These are phyloP conservation scores for Gymnogyps californianus DNA, from an alignment of 2,113 vertebrate genomes.

Conservation along the genomic window DNA sequence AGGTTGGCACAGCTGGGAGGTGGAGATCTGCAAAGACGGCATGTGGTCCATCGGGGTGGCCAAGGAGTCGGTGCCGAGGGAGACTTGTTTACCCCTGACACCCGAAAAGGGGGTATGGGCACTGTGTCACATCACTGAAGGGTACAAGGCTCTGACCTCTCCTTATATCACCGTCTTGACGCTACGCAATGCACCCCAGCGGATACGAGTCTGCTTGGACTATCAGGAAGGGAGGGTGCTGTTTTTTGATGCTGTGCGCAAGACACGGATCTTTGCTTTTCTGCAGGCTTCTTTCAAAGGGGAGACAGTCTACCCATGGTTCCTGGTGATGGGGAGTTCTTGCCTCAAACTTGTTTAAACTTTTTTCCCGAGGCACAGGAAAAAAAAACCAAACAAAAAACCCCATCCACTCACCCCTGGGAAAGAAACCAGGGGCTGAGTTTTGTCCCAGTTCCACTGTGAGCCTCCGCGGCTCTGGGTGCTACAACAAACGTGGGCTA, in stretches of 20 bases:
- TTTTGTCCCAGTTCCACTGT: neutral
- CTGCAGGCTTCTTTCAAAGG: neutral
- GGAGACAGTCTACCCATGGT: neutral
- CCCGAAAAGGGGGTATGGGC: neutral
- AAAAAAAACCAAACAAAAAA: neutral
- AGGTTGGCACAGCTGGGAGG: neutral
- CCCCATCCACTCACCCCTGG: neutral
- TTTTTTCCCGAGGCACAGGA: too few relatives aligned
- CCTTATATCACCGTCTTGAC: neutral
- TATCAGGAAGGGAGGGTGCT: neutral
- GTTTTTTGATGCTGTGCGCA: neutral
- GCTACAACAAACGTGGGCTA: neutral
- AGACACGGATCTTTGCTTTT: neutral
- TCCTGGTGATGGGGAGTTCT: neutral
- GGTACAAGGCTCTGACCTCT: neutral
- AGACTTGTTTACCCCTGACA: too few relatives aligned
- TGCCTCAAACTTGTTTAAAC: neutral
- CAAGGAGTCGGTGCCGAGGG: neutral
- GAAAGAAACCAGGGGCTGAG: neutral
- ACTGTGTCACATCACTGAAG: neutral
- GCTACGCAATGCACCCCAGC: accelerated
- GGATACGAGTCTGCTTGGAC: neutral
- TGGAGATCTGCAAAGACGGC: neutral
- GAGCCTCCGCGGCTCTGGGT: neutral
- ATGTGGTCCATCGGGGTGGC: neutral